A percentile compares a stretch with the other conserved stretches of the same genome.
phyloP scores from a whole-genome alignment of 35 echinoderm and acorn worm genomes.

The Ophioderma brevispina region DNA sequence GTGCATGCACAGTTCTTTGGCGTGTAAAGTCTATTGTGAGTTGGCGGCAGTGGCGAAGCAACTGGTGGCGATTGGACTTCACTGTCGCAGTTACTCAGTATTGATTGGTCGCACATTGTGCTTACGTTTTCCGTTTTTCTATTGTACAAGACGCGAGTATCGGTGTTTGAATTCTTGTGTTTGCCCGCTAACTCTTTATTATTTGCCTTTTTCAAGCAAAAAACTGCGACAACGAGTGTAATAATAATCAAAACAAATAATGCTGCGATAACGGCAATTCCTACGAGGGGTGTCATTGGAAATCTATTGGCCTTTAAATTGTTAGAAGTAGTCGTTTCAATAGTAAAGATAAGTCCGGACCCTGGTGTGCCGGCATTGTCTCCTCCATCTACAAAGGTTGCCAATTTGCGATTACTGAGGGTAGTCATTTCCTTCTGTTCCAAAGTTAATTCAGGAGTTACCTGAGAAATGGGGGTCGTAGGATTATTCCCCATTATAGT shows the following conservation, averaged over 20 bases:
- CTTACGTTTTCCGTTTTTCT: not conserved
- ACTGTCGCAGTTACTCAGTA: not conserved
- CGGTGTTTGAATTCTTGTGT: not conserved
- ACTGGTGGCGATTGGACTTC: not conserved
- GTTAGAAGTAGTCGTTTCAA: too few species aligned
- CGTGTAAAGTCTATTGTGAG: not conserved
- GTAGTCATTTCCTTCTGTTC: too few species aligned
- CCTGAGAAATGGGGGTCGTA: too few species aligned
- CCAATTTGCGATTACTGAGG: too few species aligned
- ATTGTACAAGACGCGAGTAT: not conserved
- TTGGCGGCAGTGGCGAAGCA: not conserved
- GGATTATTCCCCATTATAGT: too few species aligned
- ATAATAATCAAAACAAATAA: not conserved
- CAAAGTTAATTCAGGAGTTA: too few species aligned
- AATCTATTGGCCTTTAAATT: too few species aligned
- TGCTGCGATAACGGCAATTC: not conserved
- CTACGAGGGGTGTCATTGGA: not conserved
- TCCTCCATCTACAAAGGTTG: too few species aligned
- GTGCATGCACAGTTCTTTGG: not conserved
- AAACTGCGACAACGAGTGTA: not conserved
- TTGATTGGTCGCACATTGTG: not conserved
- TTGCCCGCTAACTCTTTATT: not conserved
- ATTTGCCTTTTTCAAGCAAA: not conserved
- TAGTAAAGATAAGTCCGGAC: too few species aligned
- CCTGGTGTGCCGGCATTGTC: too few species aligned